phyloP scores from a whole-genome alignment of 2,888 invertebrate genomes.

The Autographa pulchrina region DNA sequence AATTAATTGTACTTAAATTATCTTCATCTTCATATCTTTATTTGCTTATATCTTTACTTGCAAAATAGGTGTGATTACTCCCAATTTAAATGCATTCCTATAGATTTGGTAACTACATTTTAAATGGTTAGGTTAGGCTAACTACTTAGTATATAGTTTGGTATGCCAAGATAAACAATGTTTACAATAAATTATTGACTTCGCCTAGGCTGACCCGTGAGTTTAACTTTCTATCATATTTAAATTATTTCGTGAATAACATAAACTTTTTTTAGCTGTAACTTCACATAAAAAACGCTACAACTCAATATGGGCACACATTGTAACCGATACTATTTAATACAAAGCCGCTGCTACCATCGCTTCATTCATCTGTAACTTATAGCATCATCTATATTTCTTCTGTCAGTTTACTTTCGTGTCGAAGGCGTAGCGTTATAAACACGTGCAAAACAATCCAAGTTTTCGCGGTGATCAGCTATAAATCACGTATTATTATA shows the following conservation, averaged over 20 bases:
- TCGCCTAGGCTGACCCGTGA: too few relatives aligned
- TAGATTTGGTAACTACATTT: too few relatives aligned
- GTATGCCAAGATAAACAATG: too few relatives aligned
- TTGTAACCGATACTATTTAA: constrained; percentile 29
- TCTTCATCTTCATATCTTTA: too few relatives aligned
- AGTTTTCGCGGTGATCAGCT: constrained; percentile 77
- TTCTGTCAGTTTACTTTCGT: constrained; percentile 58
- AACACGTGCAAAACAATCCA: constrained; percentile 86
- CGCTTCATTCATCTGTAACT: constrained; percentile 62
- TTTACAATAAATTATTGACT: too few relatives aligned
- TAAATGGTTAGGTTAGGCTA: too few relatives aligned
- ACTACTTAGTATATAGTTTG: too few relatives aligned
- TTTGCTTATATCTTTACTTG: too few relatives aligned
- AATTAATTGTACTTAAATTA: too few relatives aligned
- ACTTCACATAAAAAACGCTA: constrained; percentile 11
- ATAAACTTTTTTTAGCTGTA: background rate
- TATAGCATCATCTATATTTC: constrained; percentile 61
- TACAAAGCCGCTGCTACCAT: constrained; percentile 39
- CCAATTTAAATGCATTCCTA: too few relatives aligned
- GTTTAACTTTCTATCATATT: background rate
- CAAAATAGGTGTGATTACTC: too few relatives aligned
- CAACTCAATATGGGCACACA: constrained; percentile 48
- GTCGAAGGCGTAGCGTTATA: constrained; percentile 72
- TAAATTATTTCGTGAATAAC: background rate
- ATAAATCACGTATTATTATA: constrained; percentile 88